Evolutionary conservation across 2,113 vertebrate genomes (phyloP).

Genomic region (Neogobius melanostomus): DNA sequence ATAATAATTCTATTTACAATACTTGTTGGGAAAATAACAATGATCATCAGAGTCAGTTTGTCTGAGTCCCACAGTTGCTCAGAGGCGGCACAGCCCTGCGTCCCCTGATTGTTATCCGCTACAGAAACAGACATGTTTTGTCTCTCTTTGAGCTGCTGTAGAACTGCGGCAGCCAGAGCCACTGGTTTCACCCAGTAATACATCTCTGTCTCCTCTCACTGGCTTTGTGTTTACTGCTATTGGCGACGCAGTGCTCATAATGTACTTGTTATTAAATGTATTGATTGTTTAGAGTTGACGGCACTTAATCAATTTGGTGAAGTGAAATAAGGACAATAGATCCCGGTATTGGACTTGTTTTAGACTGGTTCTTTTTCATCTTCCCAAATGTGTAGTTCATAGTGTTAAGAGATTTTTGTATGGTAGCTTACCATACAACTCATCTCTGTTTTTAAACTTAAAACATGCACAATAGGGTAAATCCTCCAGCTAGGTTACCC

Average conservation of each 20-base stretch:
- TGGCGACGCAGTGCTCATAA: not conserved
- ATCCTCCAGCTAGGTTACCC: too few species aligned
- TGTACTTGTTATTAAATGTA: not conserved
- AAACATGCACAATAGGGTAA: too few species aligned
- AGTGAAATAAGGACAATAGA: not conserved
- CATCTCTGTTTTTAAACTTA: too few species aligned
- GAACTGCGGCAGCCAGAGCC: not conserved
- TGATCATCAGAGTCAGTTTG: too few species aligned
- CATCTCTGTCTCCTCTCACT: not conserved
- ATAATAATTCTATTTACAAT: too few species aligned
- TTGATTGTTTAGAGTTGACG: not conserved
- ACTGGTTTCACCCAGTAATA: not conserved
- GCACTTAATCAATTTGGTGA: not conserved
- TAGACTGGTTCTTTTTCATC: not conserved
- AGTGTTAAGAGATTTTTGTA: too few species aligned
- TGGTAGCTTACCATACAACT: too few species aligned
- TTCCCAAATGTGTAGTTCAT: not conserved
- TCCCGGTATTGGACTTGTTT: not conserved
- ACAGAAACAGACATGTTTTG: too few species aligned
- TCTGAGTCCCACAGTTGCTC: too few species aligned
- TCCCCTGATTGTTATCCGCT: too few species aligned
- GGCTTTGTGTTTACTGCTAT: conserved; percentile 1
- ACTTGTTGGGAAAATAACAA: too few species aligned
- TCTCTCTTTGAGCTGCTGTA: not conserved
- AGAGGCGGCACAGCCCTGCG: too few species aligned